Base-by-base conservation (phyloP, 2,113 vertebrate species). In the Dipodomys ordii region DNA sequence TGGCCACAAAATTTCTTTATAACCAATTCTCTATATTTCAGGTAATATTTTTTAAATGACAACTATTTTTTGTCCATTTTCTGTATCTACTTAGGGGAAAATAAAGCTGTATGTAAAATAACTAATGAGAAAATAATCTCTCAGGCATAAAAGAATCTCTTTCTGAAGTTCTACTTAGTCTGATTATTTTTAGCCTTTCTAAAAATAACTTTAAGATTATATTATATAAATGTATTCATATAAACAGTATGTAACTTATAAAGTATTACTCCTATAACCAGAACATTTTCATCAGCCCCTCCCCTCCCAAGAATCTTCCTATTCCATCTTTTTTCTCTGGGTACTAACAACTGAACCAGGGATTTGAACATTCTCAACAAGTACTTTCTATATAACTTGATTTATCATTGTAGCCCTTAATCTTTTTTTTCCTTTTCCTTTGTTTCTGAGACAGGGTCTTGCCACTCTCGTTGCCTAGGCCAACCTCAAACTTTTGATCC, bases 161-260 rank as follows among this genome's bases (percentile, higher is more conserved):
- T 90, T 65, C 62, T 81, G 53, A 82, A 12, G 4, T 62, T 90
- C 44, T 88, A 88, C 19, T 94, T 82, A 35, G 16, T 64, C 39
- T 62, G 27, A 80, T 87, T 87, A 18, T 68, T 73, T 79, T 85
- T 23, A 94, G 78, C 35, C 35, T 83, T 73, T 71, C 35, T 32
- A 64, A 72, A 90, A 53, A 82, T 23, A 88, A 25, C 23, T 86
- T 90, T 90, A 82, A 90, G 35, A 67, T 91, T 83, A 72, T 5
- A 91, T 57, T 64, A 8, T n/a, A 83, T 86, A 64, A 92, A 90
- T 39, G 53, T 57, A 83, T 68, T 20, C 18, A 69, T 7, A 44
- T 35, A 67, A 91, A 44, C 3, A 94, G 30, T 19, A 71, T 39
- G 5, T 39, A 39, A 39, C 39, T 39, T 39, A 39, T 39, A 39